Evolutionary conservation across 2,113 vertebrate species (phyloP).

Genomic region (Otis tarda): DNA sequence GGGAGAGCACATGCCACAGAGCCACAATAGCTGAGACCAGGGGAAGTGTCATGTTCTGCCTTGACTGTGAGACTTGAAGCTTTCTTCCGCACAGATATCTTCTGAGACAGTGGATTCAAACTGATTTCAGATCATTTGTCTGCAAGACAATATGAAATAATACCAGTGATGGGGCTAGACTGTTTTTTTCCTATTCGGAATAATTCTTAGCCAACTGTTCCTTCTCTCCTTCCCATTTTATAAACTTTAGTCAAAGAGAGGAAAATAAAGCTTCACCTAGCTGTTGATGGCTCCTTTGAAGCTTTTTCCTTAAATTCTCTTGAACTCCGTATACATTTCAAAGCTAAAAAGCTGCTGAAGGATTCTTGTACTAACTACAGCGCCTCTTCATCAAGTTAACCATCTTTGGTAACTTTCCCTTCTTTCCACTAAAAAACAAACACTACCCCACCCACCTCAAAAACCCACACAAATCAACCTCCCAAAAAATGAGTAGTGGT

Average conservation of each 20-base stretch:
- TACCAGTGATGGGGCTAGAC: neutral
- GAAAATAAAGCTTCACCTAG: neutral
- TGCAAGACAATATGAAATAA: neutral
- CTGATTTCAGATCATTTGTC: neutral
- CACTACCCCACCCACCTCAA: neutral
- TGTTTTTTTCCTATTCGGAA: neutral
- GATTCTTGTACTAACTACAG: neutral
- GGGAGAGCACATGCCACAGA: neutral
- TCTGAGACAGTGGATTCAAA: neutral
- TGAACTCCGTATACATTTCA: neutral
- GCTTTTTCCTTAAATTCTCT: neutral
- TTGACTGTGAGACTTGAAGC: neutral
- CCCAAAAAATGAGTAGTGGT: rapidly evolving
- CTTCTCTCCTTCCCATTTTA: neutral
- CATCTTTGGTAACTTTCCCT: neutral
- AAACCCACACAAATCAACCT: neutral
- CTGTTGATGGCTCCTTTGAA: neutral
- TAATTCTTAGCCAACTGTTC: neutral
- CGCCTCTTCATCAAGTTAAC: neutral
- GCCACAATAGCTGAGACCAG: neutral
- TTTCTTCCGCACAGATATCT: neutral
- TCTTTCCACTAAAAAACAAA: neutral
- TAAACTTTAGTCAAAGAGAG: neutral
- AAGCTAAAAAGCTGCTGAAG: neutral
- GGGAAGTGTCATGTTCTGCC: neutral